Evolutionary conservation across 2,888 invertebrate genomes (phyloP), one percentile per base, ranked within the genome.

Genomic region (Caenorhabditis sinica): DNA sequence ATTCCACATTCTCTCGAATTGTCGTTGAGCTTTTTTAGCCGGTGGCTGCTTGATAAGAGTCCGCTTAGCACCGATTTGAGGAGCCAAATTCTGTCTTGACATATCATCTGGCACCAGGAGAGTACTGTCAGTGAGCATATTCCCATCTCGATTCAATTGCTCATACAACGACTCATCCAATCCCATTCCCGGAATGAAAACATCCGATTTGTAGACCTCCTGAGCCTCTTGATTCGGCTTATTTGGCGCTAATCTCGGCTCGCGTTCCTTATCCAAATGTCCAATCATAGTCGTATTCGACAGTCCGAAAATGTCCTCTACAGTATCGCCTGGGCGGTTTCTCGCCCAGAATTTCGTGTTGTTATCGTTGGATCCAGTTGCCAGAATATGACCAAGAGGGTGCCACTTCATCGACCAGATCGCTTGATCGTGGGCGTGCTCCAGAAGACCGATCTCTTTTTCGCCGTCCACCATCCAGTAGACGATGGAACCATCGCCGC

Each of bases 361-460:
- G 92, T 99, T 98, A 94, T 99, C 99, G 94, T 99, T 99, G n/a
- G 98, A 98, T 0, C 91, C 99, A 3, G 98, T 97, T 92, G 97
- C 98, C 43, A 99, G 94, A 91, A 99, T 98, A 93, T 99, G 99
- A 0, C 99, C 99, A 23, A 99, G 94, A 0, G 99, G 99, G 94
- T 99, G 99, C 99, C 99, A 99, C 40, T 97, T 97, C 93, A 99
- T 94, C 17, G 97, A 97, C 99, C 99, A 99, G 4, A 99, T 97
- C 93, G 92, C 91, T 82, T 92, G 92, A 93, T 99, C 99, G 94
- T 99, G 99, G 2, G 99, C 99, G 92, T 97, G 96, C 94, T 99
- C 98, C 92, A 99, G 97, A 23, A 96, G 96, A 23, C 98, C 98
- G 49, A 99, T 96, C 61, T 89, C 87, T 75, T 98, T 98, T 93